phyloP scores from a whole-genome alignment of 2,797 vertebrate genomes.

The Dryobates pubescens region DNA sequence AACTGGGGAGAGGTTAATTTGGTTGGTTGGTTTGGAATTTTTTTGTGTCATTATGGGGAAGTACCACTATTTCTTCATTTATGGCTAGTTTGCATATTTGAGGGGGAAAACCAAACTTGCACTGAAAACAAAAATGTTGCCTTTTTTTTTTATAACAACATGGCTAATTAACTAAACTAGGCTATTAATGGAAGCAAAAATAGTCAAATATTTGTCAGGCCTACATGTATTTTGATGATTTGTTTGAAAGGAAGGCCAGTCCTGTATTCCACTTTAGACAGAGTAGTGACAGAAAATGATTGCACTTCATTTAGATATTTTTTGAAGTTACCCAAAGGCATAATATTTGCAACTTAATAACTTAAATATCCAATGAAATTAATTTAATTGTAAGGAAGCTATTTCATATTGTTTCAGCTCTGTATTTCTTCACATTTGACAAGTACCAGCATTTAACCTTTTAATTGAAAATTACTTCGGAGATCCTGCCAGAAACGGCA shows the following conservation, averaged over 20 bases:
- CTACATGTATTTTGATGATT: background rate
- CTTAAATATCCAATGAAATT: constrained; percentile 22
- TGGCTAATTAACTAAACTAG: background rate
- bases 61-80: background rate
- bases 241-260: background rate
- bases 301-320: constrained; percentile 16
- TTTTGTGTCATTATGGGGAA: background rate
- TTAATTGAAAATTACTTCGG: constrained; percentile 83
- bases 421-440: constrained; percentile 79
- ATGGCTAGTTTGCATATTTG: background rate
- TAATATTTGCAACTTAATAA: constrained; percentile 24
- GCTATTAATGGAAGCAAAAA: constrained; percentile 8
- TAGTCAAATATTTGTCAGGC: background rate
- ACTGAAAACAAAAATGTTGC: background rate
- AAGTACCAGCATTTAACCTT: constrained; percentile 79
- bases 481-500: constrained; percentile 80
- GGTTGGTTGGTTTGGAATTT: background rate
- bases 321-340: constrained; percentile 26
- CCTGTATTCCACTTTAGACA: background rate
- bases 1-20: no score
- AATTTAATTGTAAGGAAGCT: constrained; percentile 79
- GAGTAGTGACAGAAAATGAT: constrained; percentile 5
- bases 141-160: background rate
- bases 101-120: background rate
- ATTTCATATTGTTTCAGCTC: constrained; percentile 74